Base-by-base conservation (phyloP, 2,113 vertebrate species). In the Cyphomyrus discorhynchus region DNA sequence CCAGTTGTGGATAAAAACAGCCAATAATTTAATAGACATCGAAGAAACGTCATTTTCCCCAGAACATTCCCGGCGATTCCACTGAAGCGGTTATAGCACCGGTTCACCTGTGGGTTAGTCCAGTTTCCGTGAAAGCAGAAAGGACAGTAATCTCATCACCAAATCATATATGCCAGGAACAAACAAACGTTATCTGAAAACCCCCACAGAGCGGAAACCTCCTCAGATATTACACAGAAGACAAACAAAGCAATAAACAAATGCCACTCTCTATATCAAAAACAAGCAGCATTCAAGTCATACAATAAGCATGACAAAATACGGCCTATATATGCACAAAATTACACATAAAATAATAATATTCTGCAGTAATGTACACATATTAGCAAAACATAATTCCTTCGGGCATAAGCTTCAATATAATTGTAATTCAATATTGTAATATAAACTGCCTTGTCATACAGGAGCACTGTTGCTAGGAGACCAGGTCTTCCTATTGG, bases 391-490 rank as follows among this genome's bases (percentile, higher is more conserved):
- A 39, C 50, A 58, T 58, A 45, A 39, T 24, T 39, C 15, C 35
- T n/a, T 45, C 6, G 3, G 8, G n/a, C 5, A 86, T 15, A 58
- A 35, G 47, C 24, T 62, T 58, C 31, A 4, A 42, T 58, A 46
- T 45, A 66, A 21, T 7, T 11, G 35, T 66, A 46, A 66, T 66
- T 62, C 39, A 46, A 50, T 87, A 56, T 35, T 87, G 85, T 87
- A 31, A 35, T 50, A 87, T 87, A 87, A 88, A 62, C 47, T 88
- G 87, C 87, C 53, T 35, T 45, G 80, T 85, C 80, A 58, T 58
- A 62, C 50, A 89, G 47, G 24, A 89, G 31, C 27, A 3, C 50
- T 83, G 88, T 89, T 89, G 88, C 88, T 89, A 89, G 74, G 88
- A 77, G 50, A 89, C 88, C 31, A 53, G 74, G 50, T 87, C 27